Base-by-base conservation (phyloP, 2,113 vertebrate species). In the Psettodes erumei region DNA sequence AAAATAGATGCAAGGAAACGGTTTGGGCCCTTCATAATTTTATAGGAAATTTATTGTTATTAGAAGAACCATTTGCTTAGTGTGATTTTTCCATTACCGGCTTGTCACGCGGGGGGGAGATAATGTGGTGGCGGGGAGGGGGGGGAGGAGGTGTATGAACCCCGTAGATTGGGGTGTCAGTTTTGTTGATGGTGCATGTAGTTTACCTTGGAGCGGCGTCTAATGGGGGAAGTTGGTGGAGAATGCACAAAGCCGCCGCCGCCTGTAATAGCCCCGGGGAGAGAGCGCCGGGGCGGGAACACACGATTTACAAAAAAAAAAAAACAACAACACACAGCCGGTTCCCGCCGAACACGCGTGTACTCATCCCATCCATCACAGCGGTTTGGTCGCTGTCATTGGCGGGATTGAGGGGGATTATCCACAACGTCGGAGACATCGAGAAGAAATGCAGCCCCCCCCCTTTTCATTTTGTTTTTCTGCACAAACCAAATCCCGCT, bases 31-130 rank as follows among this genome's bases (percentile, higher is more conserved):
- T 95, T 97, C 96, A 96, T 98, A 97, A 98, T 98, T 98, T 98
- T 97, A 95, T 95, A 96, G 95, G 95, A 96, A 98, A 98, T 99
- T 96, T 97, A 99, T 99, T 98, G 96, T 99, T 98, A 98, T 99
- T 99, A 98, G 96, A 96, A 95, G 95, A 98, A 95, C 96, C 97
- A 99, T 99, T 99, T 98, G 96, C 97, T 98, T 98, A 96, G 96
- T 96, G 97, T 98, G 96, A 96, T 97, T 97, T 99, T 98, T 98
- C 98, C 96, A 97, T 98, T 98, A 99, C 96, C 94, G 92, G 92
- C 96, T 96, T 98, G 97, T 99, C 97, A 99, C 94, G 94, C 94
- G 94, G 95, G 95, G 95, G 95, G 95, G 96, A 96, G 96, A 97
- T 98, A 96, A 97, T 97, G 95, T 93, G 92, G 94, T 94, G 88